Percentiles rank a stretch among this genome's conserved stretches.
Conservation (phyloP, 2,113 vertebrate species). For the Anas platyrhynchos region DNA sequence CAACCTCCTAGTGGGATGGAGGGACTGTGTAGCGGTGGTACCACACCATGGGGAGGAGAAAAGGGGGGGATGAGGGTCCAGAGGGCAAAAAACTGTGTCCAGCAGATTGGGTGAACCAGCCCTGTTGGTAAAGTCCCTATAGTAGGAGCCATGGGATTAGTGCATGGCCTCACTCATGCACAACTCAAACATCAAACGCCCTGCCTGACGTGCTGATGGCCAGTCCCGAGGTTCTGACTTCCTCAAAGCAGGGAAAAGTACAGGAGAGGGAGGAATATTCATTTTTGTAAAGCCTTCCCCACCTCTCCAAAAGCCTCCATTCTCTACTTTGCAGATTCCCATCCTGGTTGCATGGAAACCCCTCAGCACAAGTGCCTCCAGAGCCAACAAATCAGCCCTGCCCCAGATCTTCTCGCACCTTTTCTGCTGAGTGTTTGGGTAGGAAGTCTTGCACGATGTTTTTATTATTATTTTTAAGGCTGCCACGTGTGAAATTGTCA, state of each 20-base stretch:
- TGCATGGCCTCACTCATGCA: not conserved
- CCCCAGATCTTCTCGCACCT: fast-evolving
- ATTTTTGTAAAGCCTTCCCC: not conserved
- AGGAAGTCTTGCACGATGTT: not conserved
- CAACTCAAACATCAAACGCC: not conserved
- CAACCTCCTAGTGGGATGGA: fast-evolving
- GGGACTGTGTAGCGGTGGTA: fast-evolving
- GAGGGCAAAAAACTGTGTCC: not conserved
- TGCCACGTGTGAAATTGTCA: not conserved
- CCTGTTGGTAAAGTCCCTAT: not conserved
- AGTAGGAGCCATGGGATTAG: not conserved
- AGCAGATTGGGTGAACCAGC: not conserved
- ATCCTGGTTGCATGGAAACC: not conserved
- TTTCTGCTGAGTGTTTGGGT: not conserved
- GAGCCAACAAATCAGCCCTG: not conserved
- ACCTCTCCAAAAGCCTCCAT: not conserved
- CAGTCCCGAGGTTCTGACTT: not conserved
- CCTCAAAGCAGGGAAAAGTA: not conserved
- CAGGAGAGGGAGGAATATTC: not conserved
- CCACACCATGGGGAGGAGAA: fast-evolving
- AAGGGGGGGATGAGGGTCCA: not conserved
- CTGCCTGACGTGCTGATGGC: not conserved
- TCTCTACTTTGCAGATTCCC: not conserved
- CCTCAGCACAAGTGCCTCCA: not conserved
- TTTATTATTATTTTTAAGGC: not conserved